Evolutionary conservation across 1,140 invertebrate genomes (phyloP).

Genomic region (Steinernema feltiae): DNA sequence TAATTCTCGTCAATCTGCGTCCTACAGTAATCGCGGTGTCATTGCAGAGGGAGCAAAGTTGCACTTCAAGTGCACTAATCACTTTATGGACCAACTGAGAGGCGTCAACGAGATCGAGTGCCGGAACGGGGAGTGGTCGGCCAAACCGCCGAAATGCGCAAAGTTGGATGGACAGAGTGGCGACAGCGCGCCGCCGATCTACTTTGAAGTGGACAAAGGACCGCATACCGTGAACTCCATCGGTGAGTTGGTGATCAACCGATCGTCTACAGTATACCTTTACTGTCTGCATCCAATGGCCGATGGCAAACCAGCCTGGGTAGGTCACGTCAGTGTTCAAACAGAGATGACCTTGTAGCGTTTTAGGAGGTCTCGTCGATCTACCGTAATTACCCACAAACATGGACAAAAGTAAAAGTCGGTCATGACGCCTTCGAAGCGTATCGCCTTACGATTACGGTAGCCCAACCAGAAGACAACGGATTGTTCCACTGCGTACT

Average conservation of each 20-base stretch:
- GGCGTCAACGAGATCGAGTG: conserved; percentile 10
- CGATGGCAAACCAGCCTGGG: conserved; percentile 16
- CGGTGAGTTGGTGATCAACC: conserved; percentile 29
- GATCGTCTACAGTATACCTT: conserved; percentile 26
- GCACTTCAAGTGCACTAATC: not conserved
- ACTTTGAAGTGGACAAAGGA: conserved; percentile 22
- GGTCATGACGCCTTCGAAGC: conserved; percentile 70
- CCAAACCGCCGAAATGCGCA: not conserved
- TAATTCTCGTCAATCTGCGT: conserved; percentile 2
- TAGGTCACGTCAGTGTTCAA: not conserved
- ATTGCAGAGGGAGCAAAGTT: not conserved
- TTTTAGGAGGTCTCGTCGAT: conserved; percentile 36
- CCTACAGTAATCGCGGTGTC: not conserved
- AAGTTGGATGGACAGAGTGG: conserved; percentile 16
- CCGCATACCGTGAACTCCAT: conserved; percentile 24
- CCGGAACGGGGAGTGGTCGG: not conserved
- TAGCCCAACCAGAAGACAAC: conserved; percentile 72
- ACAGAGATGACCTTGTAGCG: not conserved
- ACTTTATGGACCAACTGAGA: not conserved
- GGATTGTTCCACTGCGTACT: conserved; percentile 75
- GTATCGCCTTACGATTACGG: conserved; percentile 73
- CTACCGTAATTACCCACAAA: conserved; percentile 41
- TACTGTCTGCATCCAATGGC: conserved; percentile 29
- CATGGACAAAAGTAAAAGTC: conserved; percentile 74
- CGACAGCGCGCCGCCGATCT: conserved; percentile 16